phyloP scores from a whole-genome alignment of 1,140 invertebrate genomes.

The Trialeurodes vaporariorum region DNA sequence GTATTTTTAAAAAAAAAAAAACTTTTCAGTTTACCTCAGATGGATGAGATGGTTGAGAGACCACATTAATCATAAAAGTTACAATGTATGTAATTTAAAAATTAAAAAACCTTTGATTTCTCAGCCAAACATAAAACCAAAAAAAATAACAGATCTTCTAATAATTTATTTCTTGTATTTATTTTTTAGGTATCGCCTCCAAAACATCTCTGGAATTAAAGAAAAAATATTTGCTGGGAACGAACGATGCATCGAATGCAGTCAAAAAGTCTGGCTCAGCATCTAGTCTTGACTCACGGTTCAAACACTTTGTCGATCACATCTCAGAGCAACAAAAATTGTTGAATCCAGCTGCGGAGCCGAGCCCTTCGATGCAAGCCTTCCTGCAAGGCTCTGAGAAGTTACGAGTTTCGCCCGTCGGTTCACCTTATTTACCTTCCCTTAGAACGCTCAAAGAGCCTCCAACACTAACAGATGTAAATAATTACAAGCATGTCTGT shows the following conservation, averaged over 20 bases:
- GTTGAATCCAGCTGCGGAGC: constrained; percentile 62
- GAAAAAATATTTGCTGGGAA: constrained; percentile 64
- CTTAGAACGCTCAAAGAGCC: constrained; percentile 23
- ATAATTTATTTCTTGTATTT: too few species aligned
- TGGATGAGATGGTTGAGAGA: too few species aligned
- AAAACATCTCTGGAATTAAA: constrained; percentile 75
- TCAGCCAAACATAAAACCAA: too few species aligned
- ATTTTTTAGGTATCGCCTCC: constrained; percentile 70
- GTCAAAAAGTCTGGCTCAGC: constrained; percentile 75
- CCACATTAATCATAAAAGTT: too few species aligned
- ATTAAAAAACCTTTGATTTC: too few species aligned
- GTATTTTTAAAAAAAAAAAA: too few species aligned
- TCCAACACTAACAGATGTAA: constrained; percentile 15
- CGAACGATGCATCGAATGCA: constrained; percentile 43
- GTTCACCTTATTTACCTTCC: constrained; percentile 14
- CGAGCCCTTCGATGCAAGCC: constrained; percentile 60
- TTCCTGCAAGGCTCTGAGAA: constrained; percentile 46
- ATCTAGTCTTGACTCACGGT: constrained; percentile 66
- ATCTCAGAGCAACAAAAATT: constrained; percentile 83
- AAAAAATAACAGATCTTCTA: too few species aligned
- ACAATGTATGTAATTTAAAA: too few species aligned
- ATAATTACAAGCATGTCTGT: constrained; percentile 29
- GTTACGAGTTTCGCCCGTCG: constrained; percentile 30
- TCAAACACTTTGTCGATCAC: constrained; percentile 67
- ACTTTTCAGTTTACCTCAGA: too few species aligned